Evolutionary conservation across 2,888 invertebrate genomes (phyloP).

Genomic region (Diaphora mendica): DNA sequence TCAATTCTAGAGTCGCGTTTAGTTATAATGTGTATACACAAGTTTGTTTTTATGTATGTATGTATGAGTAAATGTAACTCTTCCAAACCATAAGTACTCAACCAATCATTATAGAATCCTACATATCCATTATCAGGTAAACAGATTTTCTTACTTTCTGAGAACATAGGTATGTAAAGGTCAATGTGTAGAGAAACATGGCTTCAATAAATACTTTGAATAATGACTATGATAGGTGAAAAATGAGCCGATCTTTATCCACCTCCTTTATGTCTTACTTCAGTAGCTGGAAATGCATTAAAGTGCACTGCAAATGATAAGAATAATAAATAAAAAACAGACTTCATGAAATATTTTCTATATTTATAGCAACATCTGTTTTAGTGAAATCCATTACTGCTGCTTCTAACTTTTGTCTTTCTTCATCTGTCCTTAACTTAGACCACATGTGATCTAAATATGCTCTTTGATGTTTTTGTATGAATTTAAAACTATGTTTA

Average conservation of each 20-base stretch:
- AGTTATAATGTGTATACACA: too few species aligned
- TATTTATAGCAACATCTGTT: constrained; percentile 79
- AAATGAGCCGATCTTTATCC: too few species aligned
- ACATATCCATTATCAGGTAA: too few species aligned
- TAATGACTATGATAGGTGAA: too few species aligned
- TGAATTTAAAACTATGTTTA: constrained; percentile 91
- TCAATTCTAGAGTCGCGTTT: too few species aligned
- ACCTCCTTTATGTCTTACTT: background rate
- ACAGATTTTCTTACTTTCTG: too few species aligned
- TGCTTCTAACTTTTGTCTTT: constrained; percentile 85
- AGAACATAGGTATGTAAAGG: too few species aligned
- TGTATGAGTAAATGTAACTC: too few species aligned
- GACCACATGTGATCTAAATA: constrained; percentile 89
- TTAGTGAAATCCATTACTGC: constrained; percentile 81
- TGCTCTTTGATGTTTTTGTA: constrained; percentile 89
- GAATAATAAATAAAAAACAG: constrained; percentile 16
- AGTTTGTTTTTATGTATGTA: background rate
- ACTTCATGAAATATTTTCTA: constrained; percentile 72
- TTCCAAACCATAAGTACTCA: background rate
- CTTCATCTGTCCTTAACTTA: constrained; percentile 87
- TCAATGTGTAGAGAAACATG: too few species aligned
- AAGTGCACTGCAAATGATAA: background rate
- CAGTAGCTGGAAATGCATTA: background rate
- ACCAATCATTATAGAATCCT: too few species aligned
- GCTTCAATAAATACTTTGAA: too few species aligned